Percentiles rank a stretch among this genome's conserved stretches.
Evolutionary conservation across 92 coral and sea anemone genomes (phyloP).

Genomic region (Muricea muricata): DNA sequence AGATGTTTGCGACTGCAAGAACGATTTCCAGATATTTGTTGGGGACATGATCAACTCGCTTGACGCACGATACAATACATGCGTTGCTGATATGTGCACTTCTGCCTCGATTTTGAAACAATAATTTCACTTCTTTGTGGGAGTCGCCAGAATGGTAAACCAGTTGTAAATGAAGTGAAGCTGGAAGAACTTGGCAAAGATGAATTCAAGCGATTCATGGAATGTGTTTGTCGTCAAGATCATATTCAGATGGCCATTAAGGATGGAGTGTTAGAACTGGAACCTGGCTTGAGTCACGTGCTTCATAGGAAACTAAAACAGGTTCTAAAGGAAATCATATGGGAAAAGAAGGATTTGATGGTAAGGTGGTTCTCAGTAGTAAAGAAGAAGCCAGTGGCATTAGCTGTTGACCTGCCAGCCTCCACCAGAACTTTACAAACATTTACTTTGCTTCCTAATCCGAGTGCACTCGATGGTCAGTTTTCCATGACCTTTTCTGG

Average conservation of each 20-base stretch:
- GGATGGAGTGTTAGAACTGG: not conserved
- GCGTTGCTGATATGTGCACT: not conserved
- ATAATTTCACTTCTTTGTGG: not conserved
- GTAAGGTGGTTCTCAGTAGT: not conserved
- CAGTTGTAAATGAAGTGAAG: not conserved
- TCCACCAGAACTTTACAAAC: no score
- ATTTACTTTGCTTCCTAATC: no score
- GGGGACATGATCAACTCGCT: not conserved
- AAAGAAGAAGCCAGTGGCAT: no score
- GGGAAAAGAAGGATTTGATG: not conserved
- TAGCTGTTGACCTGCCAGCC: no score
- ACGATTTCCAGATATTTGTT: not conserved
- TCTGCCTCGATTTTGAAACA: not conserved
- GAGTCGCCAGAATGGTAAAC: not conserved
- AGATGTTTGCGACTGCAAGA: not conserved
- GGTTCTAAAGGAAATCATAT: not conserved
- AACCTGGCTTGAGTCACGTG: not conserved
- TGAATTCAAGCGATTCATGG: not conserved
- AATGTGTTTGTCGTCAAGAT: not conserved
- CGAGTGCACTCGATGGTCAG: not conserved
- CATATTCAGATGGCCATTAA: not conserved
- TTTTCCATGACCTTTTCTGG: not conserved
- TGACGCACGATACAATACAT: not conserved
- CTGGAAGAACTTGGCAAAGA: not conserved
- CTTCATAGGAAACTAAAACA: not conserved